Conservation (phyloP, 2,888 invertebrate species). For the Thymelicus lineola region DNA sequence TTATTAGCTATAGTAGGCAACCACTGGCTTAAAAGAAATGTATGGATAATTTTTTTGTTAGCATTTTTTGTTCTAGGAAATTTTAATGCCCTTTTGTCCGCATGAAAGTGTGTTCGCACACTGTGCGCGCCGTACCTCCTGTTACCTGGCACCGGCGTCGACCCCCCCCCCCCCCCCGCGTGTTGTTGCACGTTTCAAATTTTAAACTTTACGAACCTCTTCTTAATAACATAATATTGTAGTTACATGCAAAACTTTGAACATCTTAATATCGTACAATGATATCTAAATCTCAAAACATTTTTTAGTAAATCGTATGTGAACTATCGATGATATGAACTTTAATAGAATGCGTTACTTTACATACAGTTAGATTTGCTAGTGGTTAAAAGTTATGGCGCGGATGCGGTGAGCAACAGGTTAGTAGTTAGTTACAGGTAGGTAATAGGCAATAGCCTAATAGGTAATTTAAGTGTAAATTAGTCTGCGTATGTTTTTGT, state of each 20-base stretch:
- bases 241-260: not conserved
- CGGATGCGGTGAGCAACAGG: slow-evolving; percentile 11
- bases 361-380: not conserved
- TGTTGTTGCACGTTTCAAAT: slow-evolving; percentile 56
- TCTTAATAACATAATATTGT: slow-evolving; percentile 36
- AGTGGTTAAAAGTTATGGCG: slow-evolving; percentile 4
- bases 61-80: not conserved
- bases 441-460: not conserved
- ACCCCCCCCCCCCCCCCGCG: slow-evolving; percentile 56
- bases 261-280: not conserved
- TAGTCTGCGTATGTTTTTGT: not conserved
- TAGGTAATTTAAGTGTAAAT: not conserved
- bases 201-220: slow-evolving; percentile 55
- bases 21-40: too few relatives aligned
- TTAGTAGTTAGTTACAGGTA: not conserved
- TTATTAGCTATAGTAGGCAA: too few relatives aligned
- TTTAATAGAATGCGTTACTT: not conserved
- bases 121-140: slow-evolving; percentile 77
- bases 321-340: not conserved
- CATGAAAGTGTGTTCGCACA: slow-evolving; percentile 41
- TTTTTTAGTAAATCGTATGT: too few relatives aligned
- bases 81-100: slow-evolving; percentile 47
- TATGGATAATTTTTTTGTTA: too few relatives aligned
- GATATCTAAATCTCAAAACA: too few relatives aligned
- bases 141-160: slow-evolving; percentile 79